Evolutionary conservation across 30 jellyfish, hydroid and myxozoan species (phyloP).

Genomic region (Mastigias papua): DNA sequence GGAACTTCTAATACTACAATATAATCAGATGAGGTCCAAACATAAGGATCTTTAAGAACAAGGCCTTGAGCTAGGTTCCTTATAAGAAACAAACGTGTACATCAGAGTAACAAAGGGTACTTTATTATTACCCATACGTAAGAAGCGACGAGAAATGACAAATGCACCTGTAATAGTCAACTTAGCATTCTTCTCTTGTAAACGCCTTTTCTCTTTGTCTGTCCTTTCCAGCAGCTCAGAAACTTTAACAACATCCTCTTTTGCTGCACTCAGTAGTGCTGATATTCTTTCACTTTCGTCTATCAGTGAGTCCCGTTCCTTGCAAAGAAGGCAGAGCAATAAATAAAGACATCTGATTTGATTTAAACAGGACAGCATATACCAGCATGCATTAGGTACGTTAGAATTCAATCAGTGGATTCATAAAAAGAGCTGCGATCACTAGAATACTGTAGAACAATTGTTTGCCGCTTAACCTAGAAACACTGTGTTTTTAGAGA

Average conservation of each 20-base stretch:
- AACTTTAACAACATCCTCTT: constrained; percentile 65
- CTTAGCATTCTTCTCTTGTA: constrained; percentile 89
- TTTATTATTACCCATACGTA: no score
- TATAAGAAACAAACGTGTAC: no score
- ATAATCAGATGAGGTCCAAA: no score
- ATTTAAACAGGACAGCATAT: not conserved
- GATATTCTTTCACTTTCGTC: constrained; percentile 83
- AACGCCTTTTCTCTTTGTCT: constrained; percentile 87
- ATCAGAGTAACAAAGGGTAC: not conserved
- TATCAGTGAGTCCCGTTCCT: constrained; percentile 91
- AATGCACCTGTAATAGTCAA: constrained; percentile 81
- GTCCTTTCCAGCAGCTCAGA: constrained; percentile 76
- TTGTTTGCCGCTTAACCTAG: no score
- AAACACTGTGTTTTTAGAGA: no score
- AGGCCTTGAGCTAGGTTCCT: not conserved
- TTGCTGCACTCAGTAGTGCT: constrained; percentile 16
- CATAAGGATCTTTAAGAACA: no score
- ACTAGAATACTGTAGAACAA: no score
- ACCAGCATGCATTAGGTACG: not conserved
- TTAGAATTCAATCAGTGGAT: no score
- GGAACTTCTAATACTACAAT: no score
- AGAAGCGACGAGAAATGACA: not conserved
- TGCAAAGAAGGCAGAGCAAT: not conserved
- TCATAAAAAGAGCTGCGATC: no score
- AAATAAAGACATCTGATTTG: not conserved